Conservation (phyloP, 2,113 vertebrate genomes). For the Ardeotis arabs region DNA sequence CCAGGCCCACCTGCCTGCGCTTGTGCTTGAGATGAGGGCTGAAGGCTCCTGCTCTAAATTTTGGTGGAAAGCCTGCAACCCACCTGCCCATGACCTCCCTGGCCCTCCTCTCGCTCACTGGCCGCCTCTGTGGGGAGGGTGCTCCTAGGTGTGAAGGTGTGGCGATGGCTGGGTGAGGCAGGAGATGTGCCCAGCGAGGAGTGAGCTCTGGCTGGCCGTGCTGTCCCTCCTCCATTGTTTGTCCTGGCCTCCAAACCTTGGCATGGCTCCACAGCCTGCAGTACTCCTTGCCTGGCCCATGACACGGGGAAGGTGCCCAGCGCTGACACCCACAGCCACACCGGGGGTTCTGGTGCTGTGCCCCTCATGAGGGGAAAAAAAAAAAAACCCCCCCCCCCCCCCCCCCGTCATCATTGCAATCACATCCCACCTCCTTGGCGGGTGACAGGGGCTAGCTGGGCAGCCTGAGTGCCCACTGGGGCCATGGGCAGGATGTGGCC, state of each 20-base stretch:
- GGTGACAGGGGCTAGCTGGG: not conserved
- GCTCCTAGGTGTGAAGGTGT: fast-evolving
- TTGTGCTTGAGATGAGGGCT: not conserved
- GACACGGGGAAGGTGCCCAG: not conserved
- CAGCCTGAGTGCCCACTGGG: not conserved
- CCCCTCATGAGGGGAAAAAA: fast-evolving
- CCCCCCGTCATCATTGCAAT: not conserved
- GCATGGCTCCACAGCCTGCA: not conserved
- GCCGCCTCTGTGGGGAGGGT: fast-evolving
- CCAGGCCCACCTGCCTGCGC: not conserved
- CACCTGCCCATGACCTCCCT: not conserved
- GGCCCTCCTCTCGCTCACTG: not conserved
- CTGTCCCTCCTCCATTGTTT: fast-evolving
- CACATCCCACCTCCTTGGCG: not conserved
- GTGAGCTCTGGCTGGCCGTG: not conserved
- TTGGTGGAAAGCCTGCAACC: fast-evolving
- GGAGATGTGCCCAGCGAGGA: not conserved
- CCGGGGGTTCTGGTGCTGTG: fast-evolving
- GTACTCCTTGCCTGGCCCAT: not conserved
- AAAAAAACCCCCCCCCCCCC: too few relatives aligned
- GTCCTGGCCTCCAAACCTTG: not conserved
- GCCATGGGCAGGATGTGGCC: fast-evolving
- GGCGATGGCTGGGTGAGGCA: not conserved
- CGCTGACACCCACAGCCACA: fast-evolving
- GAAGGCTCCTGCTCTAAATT: not conserved